Conservation (phyloP, 2,888 invertebrate genomes). For the Aphodius sticticus region DNA sequence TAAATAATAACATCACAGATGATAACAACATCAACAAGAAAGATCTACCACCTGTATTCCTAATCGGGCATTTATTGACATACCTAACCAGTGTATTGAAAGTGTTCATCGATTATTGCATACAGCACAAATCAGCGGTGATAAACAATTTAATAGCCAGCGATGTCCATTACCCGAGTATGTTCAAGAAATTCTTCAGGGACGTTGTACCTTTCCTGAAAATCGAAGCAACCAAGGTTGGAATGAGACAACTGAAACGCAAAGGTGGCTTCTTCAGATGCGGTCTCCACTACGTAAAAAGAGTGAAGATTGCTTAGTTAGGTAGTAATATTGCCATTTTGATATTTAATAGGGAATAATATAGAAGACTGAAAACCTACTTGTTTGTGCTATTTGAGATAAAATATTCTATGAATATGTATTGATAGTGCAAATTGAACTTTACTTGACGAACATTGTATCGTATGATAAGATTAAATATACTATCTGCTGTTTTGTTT, state of each 20-base stretch:
- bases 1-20: neutral
- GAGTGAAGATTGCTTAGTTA: neutral
- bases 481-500: neutral
- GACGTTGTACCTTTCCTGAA: constrained; percentile 11
- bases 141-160: constrained; percentile 10
- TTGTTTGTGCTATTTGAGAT: neutral
- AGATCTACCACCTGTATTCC: neutral
- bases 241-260: constrained; percentile 12
- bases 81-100: constrained; percentile 6
- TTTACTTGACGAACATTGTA: neutral
- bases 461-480: neutral
- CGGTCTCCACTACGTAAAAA: constrained; percentile 16
- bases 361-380: neutral
- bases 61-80: neutral
- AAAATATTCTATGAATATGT: neutral
- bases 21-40: neutral
- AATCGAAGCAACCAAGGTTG: neutral
- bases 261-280: neutral
- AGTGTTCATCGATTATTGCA: neutral
- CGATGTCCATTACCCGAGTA: constrained; percentile 10
- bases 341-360: neutral
- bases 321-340: neutral
- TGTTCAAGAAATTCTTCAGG: constrained; percentile 18
- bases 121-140: neutral
- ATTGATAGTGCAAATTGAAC: neutral